phyloP scores from a whole-genome alignment of 2,888 invertebrate species.

The Cerastis leucographa region DNA sequence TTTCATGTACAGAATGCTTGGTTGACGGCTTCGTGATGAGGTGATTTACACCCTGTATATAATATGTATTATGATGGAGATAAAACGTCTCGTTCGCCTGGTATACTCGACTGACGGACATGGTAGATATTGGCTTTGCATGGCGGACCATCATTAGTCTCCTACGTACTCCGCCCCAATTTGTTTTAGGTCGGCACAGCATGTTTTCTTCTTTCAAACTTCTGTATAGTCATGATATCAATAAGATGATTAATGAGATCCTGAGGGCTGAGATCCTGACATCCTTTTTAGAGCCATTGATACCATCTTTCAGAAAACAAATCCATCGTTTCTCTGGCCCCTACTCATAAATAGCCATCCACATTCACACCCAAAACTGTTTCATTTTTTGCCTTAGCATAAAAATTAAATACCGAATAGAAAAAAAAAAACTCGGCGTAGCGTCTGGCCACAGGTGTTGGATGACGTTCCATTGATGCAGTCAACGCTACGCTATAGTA shows the following conservation, averaged over 20 bases:
- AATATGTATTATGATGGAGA: not conserved
- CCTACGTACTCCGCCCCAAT: not conserved
- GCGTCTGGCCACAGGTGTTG: not conserved
- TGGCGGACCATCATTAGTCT: not conserved
- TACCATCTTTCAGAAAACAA: not conserved
- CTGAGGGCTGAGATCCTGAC: too few species aligned
- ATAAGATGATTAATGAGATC: too few species aligned
- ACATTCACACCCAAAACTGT: not conserved
- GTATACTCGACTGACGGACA: constrained; percentile 18
- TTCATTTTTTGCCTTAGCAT: not conserved
- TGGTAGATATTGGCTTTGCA: not conserved
- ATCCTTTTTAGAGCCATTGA: too few species aligned
- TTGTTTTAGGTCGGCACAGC: not conserved
- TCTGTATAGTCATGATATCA: not conserved
- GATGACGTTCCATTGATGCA: not conserved
- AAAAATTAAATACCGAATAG: not conserved
- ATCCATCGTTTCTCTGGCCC: not conserved
- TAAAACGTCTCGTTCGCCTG: constrained; percentile 23
- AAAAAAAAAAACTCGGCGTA: not conserved
- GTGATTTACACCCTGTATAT: too few species aligned
- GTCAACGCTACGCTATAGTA: not conserved
- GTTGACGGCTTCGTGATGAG: too few species aligned
- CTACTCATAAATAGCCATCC: not conserved
- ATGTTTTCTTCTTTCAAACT: not conserved
- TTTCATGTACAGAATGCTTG: too few species aligned